Evolutionary conservation across 2,888 invertebrate species (phyloP).

Genomic region (Drosophila imparisetae): DNA sequence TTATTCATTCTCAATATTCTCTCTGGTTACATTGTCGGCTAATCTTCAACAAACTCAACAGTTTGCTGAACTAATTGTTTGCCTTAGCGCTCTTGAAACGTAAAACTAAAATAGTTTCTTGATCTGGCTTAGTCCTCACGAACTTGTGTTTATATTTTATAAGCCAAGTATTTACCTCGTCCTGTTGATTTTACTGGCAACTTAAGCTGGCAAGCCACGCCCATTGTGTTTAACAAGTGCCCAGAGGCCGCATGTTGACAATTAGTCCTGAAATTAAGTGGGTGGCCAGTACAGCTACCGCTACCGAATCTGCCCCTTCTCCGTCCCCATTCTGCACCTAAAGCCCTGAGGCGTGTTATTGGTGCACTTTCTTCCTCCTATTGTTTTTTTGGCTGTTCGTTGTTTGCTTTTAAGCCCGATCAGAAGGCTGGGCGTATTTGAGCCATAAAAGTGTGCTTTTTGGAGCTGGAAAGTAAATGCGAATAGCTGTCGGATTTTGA

Average conservation of each 20-base stretch:
- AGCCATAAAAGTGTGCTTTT: conserved; percentile 54
- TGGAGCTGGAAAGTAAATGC: conserved; percentile 14
- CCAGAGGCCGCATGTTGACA: conserved; percentile 59
- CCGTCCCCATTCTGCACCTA: background rate
- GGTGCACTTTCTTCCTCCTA: conserved; percentile 2
- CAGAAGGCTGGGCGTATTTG: conserved; percentile 11
- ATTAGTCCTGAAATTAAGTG: conserved; percentile 69
- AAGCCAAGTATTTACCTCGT: conserved; percentile 3
- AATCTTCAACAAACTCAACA: background rate
- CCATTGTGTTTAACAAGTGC: conserved; percentile 34
- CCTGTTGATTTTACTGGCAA: conserved; percentile 29
- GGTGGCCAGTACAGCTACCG: conserved; percentile 18
- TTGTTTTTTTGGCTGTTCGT: background rate
- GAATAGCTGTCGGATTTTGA: background rate
- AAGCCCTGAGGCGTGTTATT: conserved; percentile 13
- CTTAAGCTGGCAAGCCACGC: conserved; percentile 36
- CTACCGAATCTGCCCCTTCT: background rate
- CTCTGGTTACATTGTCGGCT: background rate
- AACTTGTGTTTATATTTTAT: conserved; percentile 6
- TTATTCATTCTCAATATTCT: background rate
- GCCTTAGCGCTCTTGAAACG: background rate
- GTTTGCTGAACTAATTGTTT: background rate
- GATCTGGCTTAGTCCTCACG: background rate
- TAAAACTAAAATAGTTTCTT: background rate
- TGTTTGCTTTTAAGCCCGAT: conserved; percentile 27